Base-by-base conservation (phyloP, 2,888 invertebrate genomes). In the Lithophane socia region DNA sequence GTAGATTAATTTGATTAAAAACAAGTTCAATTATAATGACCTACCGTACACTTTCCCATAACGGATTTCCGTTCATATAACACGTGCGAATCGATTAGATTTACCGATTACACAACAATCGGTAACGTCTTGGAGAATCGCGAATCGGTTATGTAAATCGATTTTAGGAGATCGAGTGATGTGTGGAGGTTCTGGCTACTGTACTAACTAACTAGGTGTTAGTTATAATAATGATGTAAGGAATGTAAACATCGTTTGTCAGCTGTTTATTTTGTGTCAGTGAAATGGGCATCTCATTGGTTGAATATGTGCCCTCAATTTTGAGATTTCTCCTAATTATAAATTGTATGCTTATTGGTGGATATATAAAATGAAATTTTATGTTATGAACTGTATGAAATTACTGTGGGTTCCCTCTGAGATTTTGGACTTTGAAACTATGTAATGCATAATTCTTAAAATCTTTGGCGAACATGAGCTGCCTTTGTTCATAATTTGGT, bases 61-160 rank as follows among this genome's bases (percentile, higher is more conserved):
- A 24, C 61, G 80, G 64, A 80, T 80, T 82, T 88, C 86, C 86
- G 87, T 79, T 85, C 83, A 79, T 77, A 83, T 83, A 89, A 86
- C 88, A 86, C 73, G 84, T 86, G 86, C 74, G 77, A 86, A 88
- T 86, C 88, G 85, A 88, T 90, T 87, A 67, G 78, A 54, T 86
- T 82, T 79, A 85, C 61, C 63, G 76, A 81, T 88, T 83, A 80
- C 49, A 63, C 29, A 87, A 84, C 37, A 71, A 84, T 84, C 71
- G 75, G 73, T 85, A 88, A 65, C 65, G 71, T 77, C 61, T 64
- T 47, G 64, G 44, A 42, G 63, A 70, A 86, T 79, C 78, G 79
- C 75, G 74, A 75, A 86, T 80, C 75, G 86, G 75, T 91, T 89
- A 87, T 77, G 77, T 90, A 86, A 90, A 84, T 84, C 80, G 74